These are phyloP conservation scores for Drosophila pectinifera DNA, from an alignment of 1,140 invertebrate genomes.

Conservation along the genomic window DNA sequence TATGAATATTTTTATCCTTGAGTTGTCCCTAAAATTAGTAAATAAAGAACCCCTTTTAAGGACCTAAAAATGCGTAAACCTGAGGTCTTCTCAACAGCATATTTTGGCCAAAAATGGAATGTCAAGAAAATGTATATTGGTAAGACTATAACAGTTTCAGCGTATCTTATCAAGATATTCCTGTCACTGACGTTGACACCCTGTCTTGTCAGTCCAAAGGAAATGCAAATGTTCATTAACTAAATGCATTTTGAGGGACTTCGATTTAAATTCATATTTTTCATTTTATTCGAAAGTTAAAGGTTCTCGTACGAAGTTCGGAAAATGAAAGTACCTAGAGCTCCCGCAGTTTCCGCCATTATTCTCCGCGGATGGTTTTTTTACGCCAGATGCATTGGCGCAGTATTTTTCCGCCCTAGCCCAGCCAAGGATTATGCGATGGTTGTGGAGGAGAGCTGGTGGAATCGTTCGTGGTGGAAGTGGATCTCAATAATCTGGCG, in stretches of 20 bases:
- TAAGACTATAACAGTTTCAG: neutral
- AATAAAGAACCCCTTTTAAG: too few relatives aligned
- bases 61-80: too few relatives aligned
- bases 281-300: neutral
- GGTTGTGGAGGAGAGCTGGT: neutral
- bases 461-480: conserved; percentile 2
- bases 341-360: neutral
- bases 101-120: too few relatives aligned
- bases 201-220: neutral
- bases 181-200: neutral
- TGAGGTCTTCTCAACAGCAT: too few relatives aligned
- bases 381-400: conserved; percentile 5
- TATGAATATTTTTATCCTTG: too few relatives aligned
- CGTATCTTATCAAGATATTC: neutral
- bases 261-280: neutral
- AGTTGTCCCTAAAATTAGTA: too few relatives aligned
- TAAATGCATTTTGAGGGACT: neutral
- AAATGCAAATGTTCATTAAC: neutral
- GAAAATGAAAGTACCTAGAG: neutral
- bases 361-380: neutral
- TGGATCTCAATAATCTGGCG: neutral
- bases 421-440: neutral
- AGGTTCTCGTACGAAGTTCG: neutral
- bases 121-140: neutral
- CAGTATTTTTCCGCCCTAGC: conserved; percentile 15